These are phyloP conservation scores for Chymomyza procnemis DNA, from an alignment of 2,888 invertebrate species.

Conservation along the genomic window DNA sequence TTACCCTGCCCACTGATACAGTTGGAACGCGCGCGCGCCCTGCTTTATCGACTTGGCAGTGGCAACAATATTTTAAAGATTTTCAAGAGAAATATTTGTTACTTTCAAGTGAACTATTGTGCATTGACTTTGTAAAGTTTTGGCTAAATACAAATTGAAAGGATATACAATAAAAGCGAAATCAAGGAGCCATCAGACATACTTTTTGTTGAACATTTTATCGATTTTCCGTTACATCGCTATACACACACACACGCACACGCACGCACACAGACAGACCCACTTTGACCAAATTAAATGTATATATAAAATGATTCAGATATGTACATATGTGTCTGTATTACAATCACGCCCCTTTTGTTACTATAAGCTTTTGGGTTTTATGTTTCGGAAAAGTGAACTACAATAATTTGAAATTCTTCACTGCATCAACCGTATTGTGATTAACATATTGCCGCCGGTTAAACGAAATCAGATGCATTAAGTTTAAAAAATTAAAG, in stretches of 20 bases:
- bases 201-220: slow-evolving; percentile 48
- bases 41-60: background rate
- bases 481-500: too few species aligned
- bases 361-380: background rate
- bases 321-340: background rate
- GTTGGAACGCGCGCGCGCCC: background rate
- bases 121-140: background rate
- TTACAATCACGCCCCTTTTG: background rate
- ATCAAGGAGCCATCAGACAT: slow-evolving; percentile 53
- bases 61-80: background rate
- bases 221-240: slow-evolving; percentile 72
- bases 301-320: background rate
- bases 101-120: slow-evolving; percentile 40
- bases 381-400: slow-evolving; percentile 23
- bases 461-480: background rate
- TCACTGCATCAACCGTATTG: slow-evolving; percentile 22
- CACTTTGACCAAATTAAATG: slow-evolving; percentile 66
- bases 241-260: slow-evolving; percentile 71
- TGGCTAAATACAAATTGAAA: background rate
- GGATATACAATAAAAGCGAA: background rate
- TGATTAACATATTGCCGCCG: background rate
- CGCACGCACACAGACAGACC: slow-evolving; percentile 66
- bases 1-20: background rate
- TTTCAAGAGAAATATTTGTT: background rate
- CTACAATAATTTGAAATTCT: background rate